Conservation (phyloP, 2,797 vertebrate species). For the Crenuchus spilurus region DNA sequence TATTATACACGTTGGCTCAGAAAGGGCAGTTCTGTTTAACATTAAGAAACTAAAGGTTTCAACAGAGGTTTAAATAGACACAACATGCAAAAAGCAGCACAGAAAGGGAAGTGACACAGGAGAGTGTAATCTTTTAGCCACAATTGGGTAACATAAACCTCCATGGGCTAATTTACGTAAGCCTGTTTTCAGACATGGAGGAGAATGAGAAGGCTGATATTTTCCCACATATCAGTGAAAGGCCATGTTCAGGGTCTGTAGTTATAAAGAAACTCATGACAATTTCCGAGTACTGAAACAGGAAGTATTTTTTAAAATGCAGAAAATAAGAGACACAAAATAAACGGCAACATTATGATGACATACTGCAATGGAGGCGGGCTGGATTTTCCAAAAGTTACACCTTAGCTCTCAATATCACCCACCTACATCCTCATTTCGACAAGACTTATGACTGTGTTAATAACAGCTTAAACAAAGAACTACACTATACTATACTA, state of each 20-base stretch:
- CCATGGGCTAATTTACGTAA: not conserved
- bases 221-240: not conserved
- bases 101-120: not conserved
- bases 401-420: not conserved
- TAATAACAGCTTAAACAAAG: not conserved
- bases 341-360: not conserved
- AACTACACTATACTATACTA: not conserved
- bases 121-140: not conserved
- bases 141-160: too few relatives aligned
- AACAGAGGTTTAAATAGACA: too few relatives aligned
- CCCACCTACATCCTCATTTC: not conserved
- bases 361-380: conserved; percentile 1
- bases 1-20: too few relatives aligned
- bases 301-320: conserved; percentile 34
- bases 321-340: conserved; percentile 15
- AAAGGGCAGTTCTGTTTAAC: too few relatives aligned
- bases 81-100: not conserved
- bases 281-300: conserved; percentile 8
- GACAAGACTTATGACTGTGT: not conserved
- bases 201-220: not conserved
- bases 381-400: conserved; percentile 4
- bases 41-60: too few relatives aligned
- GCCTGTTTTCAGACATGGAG: not conserved
- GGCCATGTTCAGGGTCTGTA: not conserved
- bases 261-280: not conserved